Evolutionary conservation across 2,113 vertebrate species (phyloP).

Genomic region (Parotia lawesii): DNA sequence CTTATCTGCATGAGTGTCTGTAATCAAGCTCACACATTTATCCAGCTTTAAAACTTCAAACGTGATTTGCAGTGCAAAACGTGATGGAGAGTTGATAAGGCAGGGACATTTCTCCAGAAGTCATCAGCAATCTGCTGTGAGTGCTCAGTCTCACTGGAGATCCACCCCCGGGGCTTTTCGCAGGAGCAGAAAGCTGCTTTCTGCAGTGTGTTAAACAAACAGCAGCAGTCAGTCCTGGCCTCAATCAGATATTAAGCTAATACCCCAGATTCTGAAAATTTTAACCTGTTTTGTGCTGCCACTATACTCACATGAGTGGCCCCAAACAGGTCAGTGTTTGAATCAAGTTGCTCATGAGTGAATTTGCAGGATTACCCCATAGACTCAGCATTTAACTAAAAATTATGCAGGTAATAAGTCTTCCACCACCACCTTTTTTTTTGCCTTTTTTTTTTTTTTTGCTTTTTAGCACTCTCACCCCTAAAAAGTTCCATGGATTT

Average conservation of each 20-base stretch:
- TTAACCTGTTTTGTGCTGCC: background rate
- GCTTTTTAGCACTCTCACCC: accelerated
- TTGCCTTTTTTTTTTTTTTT: too few species aligned
- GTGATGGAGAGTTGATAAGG: background rate
- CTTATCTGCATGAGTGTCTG: background rate
- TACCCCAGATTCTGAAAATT: background rate
- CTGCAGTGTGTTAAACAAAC: background rate
- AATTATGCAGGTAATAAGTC: background rate
- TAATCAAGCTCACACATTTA: background rate
- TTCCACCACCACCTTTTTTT: too few species aligned
- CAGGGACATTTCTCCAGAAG: background rate
- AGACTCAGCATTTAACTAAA: background rate
- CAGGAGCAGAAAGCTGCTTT: background rate
- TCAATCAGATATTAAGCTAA: background rate
- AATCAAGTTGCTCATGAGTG: background rate
- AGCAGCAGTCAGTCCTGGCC: background rate
- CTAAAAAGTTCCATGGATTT: background rate
- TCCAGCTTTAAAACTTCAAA: conserved; percentile 4
- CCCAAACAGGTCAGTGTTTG: background rate
- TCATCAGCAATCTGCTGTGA: conserved; percentile 6
- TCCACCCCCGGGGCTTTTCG: background rate
- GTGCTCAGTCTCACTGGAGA: background rate
- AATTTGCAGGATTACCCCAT: background rate
- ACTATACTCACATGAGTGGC: background rate
- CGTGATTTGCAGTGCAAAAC: background rate